Evolutionary conservation across 2,888 invertebrate species (phyloP).

Genomic region (Drosophila yooni): DNA sequence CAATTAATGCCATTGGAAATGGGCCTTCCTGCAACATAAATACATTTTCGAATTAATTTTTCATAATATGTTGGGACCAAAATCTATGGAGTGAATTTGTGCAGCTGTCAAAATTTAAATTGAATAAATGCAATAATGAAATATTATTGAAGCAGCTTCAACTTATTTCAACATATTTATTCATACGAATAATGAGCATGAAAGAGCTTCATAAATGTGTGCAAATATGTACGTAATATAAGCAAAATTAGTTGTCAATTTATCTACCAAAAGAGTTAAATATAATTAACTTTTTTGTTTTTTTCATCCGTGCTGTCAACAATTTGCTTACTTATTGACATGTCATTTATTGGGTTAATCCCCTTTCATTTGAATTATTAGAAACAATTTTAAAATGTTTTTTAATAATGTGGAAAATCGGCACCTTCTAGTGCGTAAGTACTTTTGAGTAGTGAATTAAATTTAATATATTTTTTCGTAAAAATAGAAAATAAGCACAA

Average conservation of each 20-base stretch:
- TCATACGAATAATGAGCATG: not conserved
- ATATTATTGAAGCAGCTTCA: constrained; percentile 17
- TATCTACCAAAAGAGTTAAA: not conserved
- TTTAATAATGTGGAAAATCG: not conserved
- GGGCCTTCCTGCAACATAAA: not conserved
- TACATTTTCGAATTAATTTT: constrained; percentile 41
- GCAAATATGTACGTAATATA: not conserved
- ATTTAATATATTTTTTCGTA: constrained; percentile 3
- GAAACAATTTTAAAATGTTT: not conserved
- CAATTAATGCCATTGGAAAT: constrained; percentile 16
- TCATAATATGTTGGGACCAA: constrained; percentile 28
- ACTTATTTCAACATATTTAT: constrained; percentile 3
- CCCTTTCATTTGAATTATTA: not conserved
- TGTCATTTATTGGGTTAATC: not conserved
- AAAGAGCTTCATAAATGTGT: not conserved
- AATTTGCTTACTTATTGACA: not conserved
- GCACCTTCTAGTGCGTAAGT: not conserved
- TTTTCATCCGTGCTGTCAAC: not conserved
- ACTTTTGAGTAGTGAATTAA: not conserved
- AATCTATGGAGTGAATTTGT: constrained; percentile 23
- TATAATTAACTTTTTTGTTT: not conserved
- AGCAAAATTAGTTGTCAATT: not conserved
- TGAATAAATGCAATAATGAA: constrained; percentile 20
- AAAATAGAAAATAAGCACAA: constrained; percentile 17
- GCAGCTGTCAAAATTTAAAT: constrained; percentile 39